A percentile compares a stretch with the other conserved stretches of the same genome.
phyloP scores from a whole-genome alignment of 23 tunicate species.

The Halocynthia roretzi region DNA sequence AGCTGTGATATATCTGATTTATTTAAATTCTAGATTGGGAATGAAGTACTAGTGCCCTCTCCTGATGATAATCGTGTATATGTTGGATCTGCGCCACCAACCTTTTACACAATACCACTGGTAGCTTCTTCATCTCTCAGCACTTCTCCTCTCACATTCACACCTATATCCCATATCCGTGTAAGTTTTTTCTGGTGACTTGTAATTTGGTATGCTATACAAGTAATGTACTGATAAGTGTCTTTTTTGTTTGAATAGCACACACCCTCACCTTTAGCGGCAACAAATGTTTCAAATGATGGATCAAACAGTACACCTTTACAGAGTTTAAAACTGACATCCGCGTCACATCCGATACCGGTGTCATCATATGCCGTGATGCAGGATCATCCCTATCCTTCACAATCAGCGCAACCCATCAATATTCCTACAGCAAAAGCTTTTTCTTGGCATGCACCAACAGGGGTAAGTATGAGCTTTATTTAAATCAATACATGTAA shows the following conservation, averaged over 20 bases:
- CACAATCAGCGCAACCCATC: conserved; percentile 35
- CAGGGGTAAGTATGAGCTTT: no score
- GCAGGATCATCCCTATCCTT: conserved; percentile 2
- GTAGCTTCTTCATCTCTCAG: background rate
- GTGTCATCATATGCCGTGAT: background rate
- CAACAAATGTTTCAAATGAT: background rate
- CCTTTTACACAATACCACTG: conserved; percentile 14
- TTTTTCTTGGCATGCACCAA: conserved; percentile 53
- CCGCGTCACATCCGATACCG: conserved; percentile 17
- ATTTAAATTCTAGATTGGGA: background rate
- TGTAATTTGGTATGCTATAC: background rate
- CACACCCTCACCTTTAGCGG: conserved; percentile 43
- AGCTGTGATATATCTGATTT: background rate
- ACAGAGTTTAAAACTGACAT: background rate
- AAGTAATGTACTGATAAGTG: background rate
- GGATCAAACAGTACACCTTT: no score
- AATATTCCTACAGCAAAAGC: conserved; percentile 40
- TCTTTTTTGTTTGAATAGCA: conserved; percentile 14
- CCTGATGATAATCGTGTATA: background rate
- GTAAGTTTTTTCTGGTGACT: background rate
- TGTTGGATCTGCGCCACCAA: conserved; percentile 15
- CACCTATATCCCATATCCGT: background rate
- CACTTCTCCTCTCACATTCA: background rate
- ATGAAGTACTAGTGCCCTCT: conserved; percentile 4
- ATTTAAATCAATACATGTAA: conserved; percentile 2